Conservation (phyloP, 1,140 invertebrate species). For the Leptestheria dahalacensis region DNA sequence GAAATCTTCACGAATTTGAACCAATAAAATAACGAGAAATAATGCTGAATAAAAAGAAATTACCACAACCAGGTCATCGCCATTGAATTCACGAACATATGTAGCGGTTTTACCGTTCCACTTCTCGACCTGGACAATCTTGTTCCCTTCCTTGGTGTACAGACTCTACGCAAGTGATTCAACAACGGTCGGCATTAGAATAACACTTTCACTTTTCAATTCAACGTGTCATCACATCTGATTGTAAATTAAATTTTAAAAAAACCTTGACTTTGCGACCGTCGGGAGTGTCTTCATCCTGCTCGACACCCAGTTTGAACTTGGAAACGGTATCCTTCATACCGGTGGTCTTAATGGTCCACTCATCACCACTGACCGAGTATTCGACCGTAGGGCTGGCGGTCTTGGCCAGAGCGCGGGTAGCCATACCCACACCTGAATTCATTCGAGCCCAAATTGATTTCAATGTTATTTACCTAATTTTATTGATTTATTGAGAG, state of each 20-base stretch:
- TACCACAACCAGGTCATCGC: slow-evolving; percentile 14
- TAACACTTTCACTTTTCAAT: slow-evolving; percentile 1
- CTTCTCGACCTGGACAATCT: slow-evolving; percentile 16
- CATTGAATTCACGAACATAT: slow-evolving; percentile 17
- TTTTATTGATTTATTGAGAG: no score
- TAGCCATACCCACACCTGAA: slow-evolving; percentile 8
- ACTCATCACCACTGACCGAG: slow-evolving; percentile 46
- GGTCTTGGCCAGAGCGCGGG: slow-evolving; percentile 44
- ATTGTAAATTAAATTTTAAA: slow-evolving; percentile 8
- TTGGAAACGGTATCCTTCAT: slow-evolving; percentile 64
- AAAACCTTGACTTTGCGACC: slow-evolving; percentile 59
- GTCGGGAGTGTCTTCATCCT: slow-evolving; percentile 72
- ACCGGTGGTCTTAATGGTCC: slow-evolving; percentile 56
- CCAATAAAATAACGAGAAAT: not conserved
- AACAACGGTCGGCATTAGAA: slow-evolving; percentile 16
- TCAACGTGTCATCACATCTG: not conserved
- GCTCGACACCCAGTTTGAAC: slow-evolving; percentile 66
- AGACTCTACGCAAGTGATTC: slow-evolving; percentile 12
- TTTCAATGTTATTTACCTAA: no score
- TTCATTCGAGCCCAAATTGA: not conserved
- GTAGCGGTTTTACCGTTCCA: slow-evolving; percentile 10
- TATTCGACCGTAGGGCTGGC: slow-evolving; percentile 59
- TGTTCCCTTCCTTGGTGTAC: slow-evolving; percentile 18
- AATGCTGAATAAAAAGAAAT: not conserved
- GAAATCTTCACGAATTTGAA: not conserved